Evolutionary conservation across 2,113 vertebrate genomes (phyloP).

Genomic region (Salvelinus fontinalis): DNA sequence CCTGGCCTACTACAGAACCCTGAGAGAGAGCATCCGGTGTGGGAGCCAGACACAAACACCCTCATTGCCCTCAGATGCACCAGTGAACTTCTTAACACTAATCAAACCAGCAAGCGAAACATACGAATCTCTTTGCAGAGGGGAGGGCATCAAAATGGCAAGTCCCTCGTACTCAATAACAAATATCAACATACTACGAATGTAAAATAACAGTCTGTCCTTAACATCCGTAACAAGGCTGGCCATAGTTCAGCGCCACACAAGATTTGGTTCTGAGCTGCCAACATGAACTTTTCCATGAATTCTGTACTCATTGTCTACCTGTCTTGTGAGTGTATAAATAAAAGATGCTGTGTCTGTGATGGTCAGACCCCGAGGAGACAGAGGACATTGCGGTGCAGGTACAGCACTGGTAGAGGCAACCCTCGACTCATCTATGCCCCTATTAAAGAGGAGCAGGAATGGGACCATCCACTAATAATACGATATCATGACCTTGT

Average conservation of each 20-base stretch:
- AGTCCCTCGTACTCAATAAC: not conserved
- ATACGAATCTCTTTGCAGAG: slow-evolving; percentile 48
- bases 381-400: slow-evolving; percentile 44
- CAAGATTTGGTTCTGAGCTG: no score
- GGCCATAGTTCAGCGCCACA: not conserved
- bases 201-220: no score
- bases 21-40: slow-evolving; percentile 2
- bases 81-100: not conserved
- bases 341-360: not conserved
- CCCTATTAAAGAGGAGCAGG: slow-evolving; percentile 45
- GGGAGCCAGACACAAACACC: not conserved
- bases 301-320: no score
- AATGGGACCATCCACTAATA: slow-evolving; percentile 49
- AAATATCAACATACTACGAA: no score
- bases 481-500: slow-evolving; percentile 44
- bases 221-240: not conserved
- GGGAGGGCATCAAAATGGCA: slow-evolving; percentile 31
- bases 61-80: no score
- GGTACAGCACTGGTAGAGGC: slow-evolving; percentile 37
- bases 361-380: slow-evolving; percentile 23
- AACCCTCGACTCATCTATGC: slow-evolving; percentile 29
- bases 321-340: no score
- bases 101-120: not conserved
- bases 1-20: not conserved
- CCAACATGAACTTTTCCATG: no score